Conservation (phyloP, 1,140 invertebrate species). For the Drosophila seguyi region DNA sequence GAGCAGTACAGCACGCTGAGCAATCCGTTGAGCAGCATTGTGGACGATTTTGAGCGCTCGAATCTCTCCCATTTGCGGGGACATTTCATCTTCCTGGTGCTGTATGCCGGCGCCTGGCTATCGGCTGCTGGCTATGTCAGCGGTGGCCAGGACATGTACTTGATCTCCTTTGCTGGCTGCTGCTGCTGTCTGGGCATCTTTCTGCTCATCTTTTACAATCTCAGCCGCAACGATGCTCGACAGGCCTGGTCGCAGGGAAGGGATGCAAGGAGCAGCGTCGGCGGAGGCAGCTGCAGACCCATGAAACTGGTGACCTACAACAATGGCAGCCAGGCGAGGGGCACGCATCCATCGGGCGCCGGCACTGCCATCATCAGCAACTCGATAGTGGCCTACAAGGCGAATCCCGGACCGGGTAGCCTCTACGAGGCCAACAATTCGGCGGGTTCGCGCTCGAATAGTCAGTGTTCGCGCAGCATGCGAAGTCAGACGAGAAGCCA, state of each 20-base stretch:
- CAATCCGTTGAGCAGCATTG: slow-evolving; percentile 89
- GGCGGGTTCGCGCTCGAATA: slow-evolving; percentile 87
- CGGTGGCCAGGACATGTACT: slow-evolving; percentile 86
- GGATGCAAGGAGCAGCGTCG: slow-evolving; percentile 87
- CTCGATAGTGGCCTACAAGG: slow-evolving; percentile 74
- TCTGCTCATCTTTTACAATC: slow-evolving; percentile 93
- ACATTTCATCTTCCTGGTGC: slow-evolving; percentile 90
- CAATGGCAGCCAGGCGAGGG: slow-evolving; percentile 38
- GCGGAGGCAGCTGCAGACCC: slow-evolving; percentile 86
- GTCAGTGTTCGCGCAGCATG: slow-evolving; percentile 86
- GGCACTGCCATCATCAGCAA: slow-evolving; percentile 68
- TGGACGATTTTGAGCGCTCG: slow-evolving; percentile 93
- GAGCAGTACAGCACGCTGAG: slow-evolving; percentile 85
- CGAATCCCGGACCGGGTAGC: slow-evolving; percentile 56
- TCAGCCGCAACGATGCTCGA: slow-evolving; percentile 93
- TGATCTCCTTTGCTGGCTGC: slow-evolving; percentile 90
- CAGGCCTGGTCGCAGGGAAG: slow-evolving; percentile 89
- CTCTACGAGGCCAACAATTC: slow-evolving; percentile 85
- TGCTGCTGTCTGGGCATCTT: slow-evolving; percentile 92
- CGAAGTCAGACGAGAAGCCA: slow-evolving; percentile 71
- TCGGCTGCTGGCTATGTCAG: slow-evolving; percentile 88
- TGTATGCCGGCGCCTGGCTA: slow-evolving; percentile 92
- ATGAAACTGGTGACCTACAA: slow-evolving; percentile 60
- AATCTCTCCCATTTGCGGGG: slow-evolving; percentile 93
- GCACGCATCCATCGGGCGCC: neutral